Evolutionary conservation across 2,888 invertebrate species (phyloP).

Genomic region (Minunthozetes semirufus): DNA sequence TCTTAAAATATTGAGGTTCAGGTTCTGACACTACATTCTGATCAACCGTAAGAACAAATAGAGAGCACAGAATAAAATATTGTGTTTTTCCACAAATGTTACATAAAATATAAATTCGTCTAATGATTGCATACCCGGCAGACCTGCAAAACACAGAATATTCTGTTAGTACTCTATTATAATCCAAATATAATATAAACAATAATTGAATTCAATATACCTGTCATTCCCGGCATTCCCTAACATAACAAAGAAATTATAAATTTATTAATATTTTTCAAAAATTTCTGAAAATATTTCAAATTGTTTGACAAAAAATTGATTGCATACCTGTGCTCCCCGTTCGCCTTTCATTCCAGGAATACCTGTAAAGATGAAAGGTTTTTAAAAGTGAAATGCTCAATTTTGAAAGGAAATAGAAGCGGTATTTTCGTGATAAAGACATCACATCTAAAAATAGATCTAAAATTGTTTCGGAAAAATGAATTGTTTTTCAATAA

Average conservation of each 20-base stretch:
- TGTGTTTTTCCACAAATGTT: background rate
- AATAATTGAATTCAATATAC: background rate
- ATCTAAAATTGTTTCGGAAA: background rate
- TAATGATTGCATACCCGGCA: background rate
- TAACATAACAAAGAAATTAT: background rate
- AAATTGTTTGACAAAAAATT: background rate
- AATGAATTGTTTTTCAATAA: background rate
- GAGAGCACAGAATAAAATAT: background rate
- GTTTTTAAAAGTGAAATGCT: background rate
- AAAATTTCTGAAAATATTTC: background rate
- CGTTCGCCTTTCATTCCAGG: conserved; percentile 11
- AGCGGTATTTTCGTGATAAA: too few species aligned
- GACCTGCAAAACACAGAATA: background rate
- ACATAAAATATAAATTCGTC: background rate
- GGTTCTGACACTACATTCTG: background rate
- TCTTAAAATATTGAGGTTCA: conserved; percentile 3
- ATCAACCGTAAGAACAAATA: background rate
- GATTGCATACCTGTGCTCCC: background rate
- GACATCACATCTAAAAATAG: too few species aligned
- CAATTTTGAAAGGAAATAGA: background rate
- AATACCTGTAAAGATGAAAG: background rate
- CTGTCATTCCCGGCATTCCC: conserved; percentile 25
- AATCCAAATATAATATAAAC: background rate
- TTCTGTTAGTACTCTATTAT: background rate
- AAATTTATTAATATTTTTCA: background rate